These are phyloP conservation scores for Panthera leo DNA, from an alignment of 2,113 vertebrate genomes.

Conservation along the genomic window DNA sequence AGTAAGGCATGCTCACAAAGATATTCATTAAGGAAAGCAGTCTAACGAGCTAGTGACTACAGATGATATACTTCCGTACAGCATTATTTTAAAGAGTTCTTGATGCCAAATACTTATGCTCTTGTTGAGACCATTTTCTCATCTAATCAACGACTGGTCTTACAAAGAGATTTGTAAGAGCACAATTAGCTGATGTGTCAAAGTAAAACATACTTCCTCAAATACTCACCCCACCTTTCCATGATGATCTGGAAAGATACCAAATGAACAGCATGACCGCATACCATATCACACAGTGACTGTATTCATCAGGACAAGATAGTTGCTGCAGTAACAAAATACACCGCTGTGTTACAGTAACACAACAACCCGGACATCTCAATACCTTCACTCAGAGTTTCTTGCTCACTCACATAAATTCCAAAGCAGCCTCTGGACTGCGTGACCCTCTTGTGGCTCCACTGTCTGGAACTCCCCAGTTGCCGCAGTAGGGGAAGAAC, in stretches of 20 bases:
- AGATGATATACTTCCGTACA: background rate
- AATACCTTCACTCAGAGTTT: background rate
- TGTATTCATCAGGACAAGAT: background rate
- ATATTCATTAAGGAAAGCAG: background rate
- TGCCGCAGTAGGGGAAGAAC: background rate
- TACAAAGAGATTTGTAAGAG: background rate
- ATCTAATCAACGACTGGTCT: background rate
- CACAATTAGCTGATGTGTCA: background rate
- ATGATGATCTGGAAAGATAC: background rate
- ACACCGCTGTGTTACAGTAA: background rate
- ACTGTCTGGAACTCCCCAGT: background rate
- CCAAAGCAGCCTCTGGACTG: background rate
- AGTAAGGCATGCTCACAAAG: background rate
- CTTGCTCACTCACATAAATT: background rate
- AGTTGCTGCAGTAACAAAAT: background rate
- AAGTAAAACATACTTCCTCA: background rate
- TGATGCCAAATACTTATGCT: background rate
- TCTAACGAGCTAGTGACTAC: background rate
- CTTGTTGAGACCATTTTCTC: background rate
- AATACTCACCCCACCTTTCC: background rate
- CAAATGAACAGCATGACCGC: background rate
- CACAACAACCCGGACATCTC: background rate
- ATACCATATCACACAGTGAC: background rate
- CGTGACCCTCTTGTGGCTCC: background rate
- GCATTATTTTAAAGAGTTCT: background rate